phyloP scores from a whole-genome alignment of 2,797 vertebrate species.

The Euphonia xanthogaster region DNA sequence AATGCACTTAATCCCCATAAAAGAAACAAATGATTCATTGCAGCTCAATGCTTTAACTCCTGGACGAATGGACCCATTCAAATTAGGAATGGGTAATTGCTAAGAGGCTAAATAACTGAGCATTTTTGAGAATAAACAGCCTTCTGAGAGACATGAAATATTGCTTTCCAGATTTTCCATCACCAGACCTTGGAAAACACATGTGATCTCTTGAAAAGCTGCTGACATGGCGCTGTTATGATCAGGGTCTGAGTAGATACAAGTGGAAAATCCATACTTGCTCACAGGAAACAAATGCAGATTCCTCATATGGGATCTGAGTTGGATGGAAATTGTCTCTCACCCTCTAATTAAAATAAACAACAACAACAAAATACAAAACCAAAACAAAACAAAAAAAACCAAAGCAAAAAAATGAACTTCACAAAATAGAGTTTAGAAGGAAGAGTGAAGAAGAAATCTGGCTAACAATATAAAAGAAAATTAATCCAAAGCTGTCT shows the following conservation, averaged over 20 bases:
- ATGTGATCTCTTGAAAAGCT: constrained; percentile 25
- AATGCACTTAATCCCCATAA: constrained; percentile 60
- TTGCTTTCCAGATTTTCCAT: constrained; percentile 62
- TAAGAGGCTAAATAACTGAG: constrained; percentile 61
- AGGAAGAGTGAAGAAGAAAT: not conserved
- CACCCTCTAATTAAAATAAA: not conserved
- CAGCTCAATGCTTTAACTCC: constrained; percentile 52
- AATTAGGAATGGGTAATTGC: constrained; percentile 70
- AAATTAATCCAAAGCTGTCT: not conserved
- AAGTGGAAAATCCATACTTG: constrained; percentile 69
- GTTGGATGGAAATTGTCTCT: constrained; percentile 68
- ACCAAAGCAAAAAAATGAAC: not conserved
- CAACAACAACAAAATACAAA: not conserved
- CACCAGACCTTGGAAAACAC: constrained; percentile 66
- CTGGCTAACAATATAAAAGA: not conserved
- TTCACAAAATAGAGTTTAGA: not conserved
- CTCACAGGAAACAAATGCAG: constrained; percentile 71
- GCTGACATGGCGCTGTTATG: not conserved
- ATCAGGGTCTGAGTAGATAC: constrained; percentile 58
- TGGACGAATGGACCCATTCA: constrained; percentile 50
- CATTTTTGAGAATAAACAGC: constrained; percentile 73
- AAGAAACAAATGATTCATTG: constrained; percentile 73
- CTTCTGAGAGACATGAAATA: constrained; percentile 66
- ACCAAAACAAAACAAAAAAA: not conserved
- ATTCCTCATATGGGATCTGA: constrained; percentile 59